These are phyloP conservation scores for Hylaea fasciaria DNA, from an alignment of 2,888 invertebrate species.

Conservation along the genomic window DNA sequence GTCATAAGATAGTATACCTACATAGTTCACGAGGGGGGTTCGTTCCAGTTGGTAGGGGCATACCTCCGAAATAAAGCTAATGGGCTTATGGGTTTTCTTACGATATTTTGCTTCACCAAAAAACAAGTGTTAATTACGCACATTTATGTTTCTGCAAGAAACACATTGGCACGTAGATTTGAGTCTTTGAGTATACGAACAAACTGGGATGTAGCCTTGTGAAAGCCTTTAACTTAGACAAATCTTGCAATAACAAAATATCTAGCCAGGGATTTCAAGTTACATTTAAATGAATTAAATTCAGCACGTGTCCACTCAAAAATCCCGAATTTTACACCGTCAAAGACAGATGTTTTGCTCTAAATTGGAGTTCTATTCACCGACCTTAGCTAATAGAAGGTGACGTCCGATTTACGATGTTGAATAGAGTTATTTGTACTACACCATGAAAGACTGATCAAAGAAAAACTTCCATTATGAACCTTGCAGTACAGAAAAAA, in stretches of 20 bases:
- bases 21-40: no score
- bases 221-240: no score
- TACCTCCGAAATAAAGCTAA: no score
- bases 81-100: no score
- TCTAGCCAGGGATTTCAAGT: neutral
- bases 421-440: constrained; percentile 48
- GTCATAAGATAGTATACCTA: no score
- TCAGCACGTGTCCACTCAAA: constrained; percentile 36
- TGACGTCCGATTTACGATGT: constrained; percentile 45
- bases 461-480: constrained; percentile 2
- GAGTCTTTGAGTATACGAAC: neutral
- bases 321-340: constrained; percentile 44
- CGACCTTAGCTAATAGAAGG: constrained; percentile 49
- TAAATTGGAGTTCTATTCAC: constrained; percentile 34
- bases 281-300: constrained; percentile 3
- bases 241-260: neutral
- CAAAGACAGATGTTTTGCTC: constrained; percentile 45
- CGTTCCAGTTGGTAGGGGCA: no score
- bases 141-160: no score
- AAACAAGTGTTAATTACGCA: no score
- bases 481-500: neutral
- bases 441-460: constrained; percentile 4
- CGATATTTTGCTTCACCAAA: no score
- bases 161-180: no score
- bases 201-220: neutral